These are phyloP conservation scores for Palloptera scutellata DNA, from an alignment of 2,888 invertebrate genomes.

Conservation along the genomic window DNA sequence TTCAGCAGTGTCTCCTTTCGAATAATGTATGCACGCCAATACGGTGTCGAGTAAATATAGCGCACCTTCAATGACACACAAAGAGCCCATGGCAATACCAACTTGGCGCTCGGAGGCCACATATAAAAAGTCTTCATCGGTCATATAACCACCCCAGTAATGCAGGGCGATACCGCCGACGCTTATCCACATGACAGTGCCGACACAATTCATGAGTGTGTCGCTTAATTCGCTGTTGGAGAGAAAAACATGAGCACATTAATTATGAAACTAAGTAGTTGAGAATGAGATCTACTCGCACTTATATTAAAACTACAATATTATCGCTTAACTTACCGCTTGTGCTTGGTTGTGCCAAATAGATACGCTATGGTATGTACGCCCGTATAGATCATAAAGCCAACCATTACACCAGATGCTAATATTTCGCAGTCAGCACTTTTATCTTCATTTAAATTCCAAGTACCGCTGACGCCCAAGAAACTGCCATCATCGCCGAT, in stretches of 20 bases:
- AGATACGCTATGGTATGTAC: constrained; percentile 79
- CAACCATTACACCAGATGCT: constrained; percentile 86
- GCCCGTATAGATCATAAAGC: constrained; percentile 84
- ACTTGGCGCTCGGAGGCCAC: constrained; percentile 81
- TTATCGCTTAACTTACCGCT: constrained; percentile 67
- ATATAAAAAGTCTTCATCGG: constrained; percentile 78
- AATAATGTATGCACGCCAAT: constrained; percentile 77
- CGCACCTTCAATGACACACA: constrained; percentile 82
- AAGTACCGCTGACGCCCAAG: constrained; percentile 86
- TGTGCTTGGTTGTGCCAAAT: constrained; percentile 81
- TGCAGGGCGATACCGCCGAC: constrained; percentile 87
- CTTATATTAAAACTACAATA: background rate
- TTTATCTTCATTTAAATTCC: constrained; percentile 90
- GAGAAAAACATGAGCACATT: background rate
- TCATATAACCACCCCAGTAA: constrained; percentile 88
- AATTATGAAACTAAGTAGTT: background rate
- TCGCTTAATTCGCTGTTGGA: constrained; percentile 75
- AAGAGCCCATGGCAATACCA: constrained; percentile 81
- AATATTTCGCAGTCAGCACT: constrained; percentile 88
- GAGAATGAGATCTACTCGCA: background rate
- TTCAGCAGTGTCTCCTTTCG: constrained; percentile 67
- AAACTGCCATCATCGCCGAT: constrained; percentile 84
- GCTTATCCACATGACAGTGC: constrained; percentile 84
- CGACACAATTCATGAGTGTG: constrained; percentile 87
- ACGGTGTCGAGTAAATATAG: constrained; percentile 83